Percentiles rank a stretch among this genome's conserved stretches.
Evolutionary conservation across 2,888 invertebrate genomes (phyloP).

Genomic region (Caenorhabditis sulstoni): DNA sequence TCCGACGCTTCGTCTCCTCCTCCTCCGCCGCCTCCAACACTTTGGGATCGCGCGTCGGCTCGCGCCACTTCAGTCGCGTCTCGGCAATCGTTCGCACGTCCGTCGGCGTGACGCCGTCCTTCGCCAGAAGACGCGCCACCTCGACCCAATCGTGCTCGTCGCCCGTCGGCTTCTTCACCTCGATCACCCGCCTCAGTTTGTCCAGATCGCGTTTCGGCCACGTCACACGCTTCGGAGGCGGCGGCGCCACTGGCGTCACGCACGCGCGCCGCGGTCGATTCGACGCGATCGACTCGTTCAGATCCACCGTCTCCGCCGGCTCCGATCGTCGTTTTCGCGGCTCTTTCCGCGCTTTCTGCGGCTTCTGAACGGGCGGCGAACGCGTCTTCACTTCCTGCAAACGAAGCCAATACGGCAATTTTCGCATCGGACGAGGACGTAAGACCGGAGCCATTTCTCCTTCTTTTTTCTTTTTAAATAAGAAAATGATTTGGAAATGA

Average conservation of each 20-base stretch:
- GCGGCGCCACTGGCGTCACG: constrained; percentile 31
- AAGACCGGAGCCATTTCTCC: no score
- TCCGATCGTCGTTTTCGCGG: not conserved
- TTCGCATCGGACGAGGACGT: no score
- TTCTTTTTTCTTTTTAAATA: no score
- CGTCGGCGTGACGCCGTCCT: constrained; percentile 23
- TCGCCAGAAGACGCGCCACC: constrained; percentile 39
- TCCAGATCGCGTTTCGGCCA: constrained; percentile 47
- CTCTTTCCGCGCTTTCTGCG: no score
- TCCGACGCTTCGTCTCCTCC: constrained; percentile 33
- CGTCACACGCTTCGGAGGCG: constrained; percentile 30
- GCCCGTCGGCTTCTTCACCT: constrained; percentile 37
- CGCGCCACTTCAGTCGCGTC: constrained; percentile 39
- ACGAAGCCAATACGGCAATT: no score
- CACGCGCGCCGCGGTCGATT: constrained; percentile 38
- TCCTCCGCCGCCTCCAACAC: constrained; percentile 11
- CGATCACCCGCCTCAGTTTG: constrained; percentile 33
- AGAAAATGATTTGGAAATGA: no score
- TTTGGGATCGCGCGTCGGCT: constrained; percentile 5
- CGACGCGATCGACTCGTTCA: constrained; percentile 42
- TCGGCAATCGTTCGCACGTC: constrained; percentile 27
- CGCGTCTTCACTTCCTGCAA: not conserved
- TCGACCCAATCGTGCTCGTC: constrained; percentile 34
- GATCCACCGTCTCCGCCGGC: constrained; percentile 5
- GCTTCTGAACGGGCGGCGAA: constrained; percentile 6